These are phyloP conservation scores for Charina bottae DNA, from an alignment of 2,113 vertebrate genomes.

Conservation along the genomic window DNA sequence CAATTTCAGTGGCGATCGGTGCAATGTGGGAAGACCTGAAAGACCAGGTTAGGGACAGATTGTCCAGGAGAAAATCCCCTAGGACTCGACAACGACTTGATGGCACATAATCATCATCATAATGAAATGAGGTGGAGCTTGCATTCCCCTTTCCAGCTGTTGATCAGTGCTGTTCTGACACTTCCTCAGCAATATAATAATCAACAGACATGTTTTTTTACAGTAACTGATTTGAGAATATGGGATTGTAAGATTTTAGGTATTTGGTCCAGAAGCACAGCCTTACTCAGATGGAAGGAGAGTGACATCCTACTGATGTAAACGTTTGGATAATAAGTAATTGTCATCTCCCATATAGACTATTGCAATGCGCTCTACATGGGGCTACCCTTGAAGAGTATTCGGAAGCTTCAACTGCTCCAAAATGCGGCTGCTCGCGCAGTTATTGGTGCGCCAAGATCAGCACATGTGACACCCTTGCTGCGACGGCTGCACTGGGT, in stretches of 20 bases:
- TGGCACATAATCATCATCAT: neutral
- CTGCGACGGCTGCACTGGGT: too few relatives aligned
- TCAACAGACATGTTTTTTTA: too few relatives aligned
- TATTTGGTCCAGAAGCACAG: neutral
- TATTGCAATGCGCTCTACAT: too few relatives aligned
- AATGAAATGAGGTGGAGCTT: neutral
- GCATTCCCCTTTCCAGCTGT: neutral
- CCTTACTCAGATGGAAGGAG: too few relatives aligned
- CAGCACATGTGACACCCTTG: too few relatives aligned
- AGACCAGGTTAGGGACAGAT: neutral
- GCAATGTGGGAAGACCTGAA: neutral
- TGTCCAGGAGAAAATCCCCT: neutral
- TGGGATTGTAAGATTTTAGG: neutral
- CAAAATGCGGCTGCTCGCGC: too few relatives aligned
- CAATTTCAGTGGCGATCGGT: neutral
- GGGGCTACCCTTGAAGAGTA: too few relatives aligned
- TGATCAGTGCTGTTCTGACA: neutral
- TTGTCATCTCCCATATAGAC: too few relatives aligned
- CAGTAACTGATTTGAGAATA: too few relatives aligned
- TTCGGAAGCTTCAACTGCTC: too few relatives aligned
- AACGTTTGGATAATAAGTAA: neutral
- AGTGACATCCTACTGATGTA: neutral
- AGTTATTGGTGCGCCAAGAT: too few relatives aligned
- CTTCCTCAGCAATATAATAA: too few relatives aligned
- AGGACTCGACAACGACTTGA: neutral